Percentiles rank a stretch among this genome's conserved stretches.
Evolutionary conservation across 1,140 invertebrate species (phyloP).

Genomic region (Drosophila seguyi): DNA sequence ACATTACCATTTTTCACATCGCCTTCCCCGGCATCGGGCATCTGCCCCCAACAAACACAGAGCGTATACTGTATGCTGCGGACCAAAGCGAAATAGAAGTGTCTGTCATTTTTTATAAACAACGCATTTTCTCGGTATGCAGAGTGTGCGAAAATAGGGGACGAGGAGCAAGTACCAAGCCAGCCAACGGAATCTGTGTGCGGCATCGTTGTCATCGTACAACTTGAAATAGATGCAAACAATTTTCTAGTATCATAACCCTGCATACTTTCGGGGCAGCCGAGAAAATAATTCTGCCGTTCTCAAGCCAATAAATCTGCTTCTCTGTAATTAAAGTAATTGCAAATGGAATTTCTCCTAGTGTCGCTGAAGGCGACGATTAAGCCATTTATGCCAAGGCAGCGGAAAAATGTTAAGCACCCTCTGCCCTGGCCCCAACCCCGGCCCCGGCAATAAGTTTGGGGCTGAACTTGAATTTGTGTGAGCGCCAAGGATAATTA

Average conservation of each 20-base stretch:
- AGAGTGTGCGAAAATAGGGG: constrained; percentile 7
- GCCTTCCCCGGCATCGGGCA: constrained; percentile 48
- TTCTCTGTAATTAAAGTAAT: constrained; percentile 73
- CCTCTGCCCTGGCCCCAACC: constrained; percentile 7
- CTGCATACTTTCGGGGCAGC: constrained; percentile 28
- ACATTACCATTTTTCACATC: constrained; percentile 75
- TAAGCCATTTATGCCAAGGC: constrained; percentile 79
- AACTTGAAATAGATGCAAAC: constrained; percentile 79
- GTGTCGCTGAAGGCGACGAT: constrained; percentile 60
- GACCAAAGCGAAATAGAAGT: constrained; percentile 71
- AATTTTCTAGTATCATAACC: constrained; percentile 64
- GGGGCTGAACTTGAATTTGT: constrained; percentile 41
- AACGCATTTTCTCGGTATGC: constrained; percentile 66
- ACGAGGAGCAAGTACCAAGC: constrained; percentile 2
- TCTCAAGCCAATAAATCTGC: constrained; percentile 58
- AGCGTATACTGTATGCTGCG: neutral
- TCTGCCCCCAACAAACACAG: constrained; percentile 15
- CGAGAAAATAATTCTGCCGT: constrained; percentile 34
- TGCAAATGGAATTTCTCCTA: constrained; percentile 64
- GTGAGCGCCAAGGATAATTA: constrained; percentile 35
- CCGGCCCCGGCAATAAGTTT: neutral
- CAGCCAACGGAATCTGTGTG: constrained; percentile 43
- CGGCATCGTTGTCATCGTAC: constrained; percentile 66
- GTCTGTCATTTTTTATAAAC: constrained; percentile 83
- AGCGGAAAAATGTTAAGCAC: constrained; percentile 74